These are phyloP conservation scores for Atherix ibis DNA, from an alignment of 2,888 invertebrate genomes.

Conservation along the genomic window DNA sequence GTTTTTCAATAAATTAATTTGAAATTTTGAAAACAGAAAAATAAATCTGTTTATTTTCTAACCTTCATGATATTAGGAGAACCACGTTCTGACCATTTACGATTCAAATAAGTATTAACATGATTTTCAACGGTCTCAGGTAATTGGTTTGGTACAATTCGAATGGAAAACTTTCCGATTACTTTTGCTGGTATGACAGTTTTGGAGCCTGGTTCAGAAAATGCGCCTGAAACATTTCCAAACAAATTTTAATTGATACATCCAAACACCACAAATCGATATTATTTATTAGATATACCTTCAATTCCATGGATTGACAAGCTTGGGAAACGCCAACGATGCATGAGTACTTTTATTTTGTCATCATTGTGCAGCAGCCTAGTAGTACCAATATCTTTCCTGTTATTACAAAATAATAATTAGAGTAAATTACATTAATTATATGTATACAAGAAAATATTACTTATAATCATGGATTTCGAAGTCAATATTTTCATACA, in stretches of 20 bases:
- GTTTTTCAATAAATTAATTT: too few species aligned
- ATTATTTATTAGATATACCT: too few species aligned
- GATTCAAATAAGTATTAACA: constrained; percentile 61
- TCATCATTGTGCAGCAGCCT: constrained; percentile 59
- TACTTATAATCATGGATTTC: constrained; percentile 61
- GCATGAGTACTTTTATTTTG: constrained; percentile 75
- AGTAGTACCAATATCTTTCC: constrained; percentile 55
- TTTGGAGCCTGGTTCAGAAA: constrained; percentile 82
- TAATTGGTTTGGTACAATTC: constrained; percentile 88
- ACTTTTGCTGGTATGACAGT: constrained; percentile 92
- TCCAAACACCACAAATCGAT: too few species aligned
- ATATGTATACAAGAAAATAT: too few species aligned
- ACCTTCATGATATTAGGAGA: constrained; percentile 65
- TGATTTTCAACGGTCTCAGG: constrained; percentile 67
- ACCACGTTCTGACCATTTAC: constrained; percentile 60
- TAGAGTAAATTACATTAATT: too few species aligned
- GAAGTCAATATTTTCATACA: constrained; percentile 72
- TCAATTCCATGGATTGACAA: constrained; percentile 93
- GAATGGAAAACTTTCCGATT: constrained; percentile 90
- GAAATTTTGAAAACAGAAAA: too few species aligned
- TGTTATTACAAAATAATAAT: too few species aligned
- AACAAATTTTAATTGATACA: too few species aligned
- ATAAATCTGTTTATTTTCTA: too few species aligned
- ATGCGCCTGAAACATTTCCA: constrained; percentile 46
- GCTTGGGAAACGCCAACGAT: constrained; percentile 88